Percentiles rank a stretch among this genome's conserved stretches.
These are phyloP conservation scores for Epizoanthus stellaris DNA, from an alignment of 92 coral and sea anemone genomes.

Conservation along the genomic window DNA sequence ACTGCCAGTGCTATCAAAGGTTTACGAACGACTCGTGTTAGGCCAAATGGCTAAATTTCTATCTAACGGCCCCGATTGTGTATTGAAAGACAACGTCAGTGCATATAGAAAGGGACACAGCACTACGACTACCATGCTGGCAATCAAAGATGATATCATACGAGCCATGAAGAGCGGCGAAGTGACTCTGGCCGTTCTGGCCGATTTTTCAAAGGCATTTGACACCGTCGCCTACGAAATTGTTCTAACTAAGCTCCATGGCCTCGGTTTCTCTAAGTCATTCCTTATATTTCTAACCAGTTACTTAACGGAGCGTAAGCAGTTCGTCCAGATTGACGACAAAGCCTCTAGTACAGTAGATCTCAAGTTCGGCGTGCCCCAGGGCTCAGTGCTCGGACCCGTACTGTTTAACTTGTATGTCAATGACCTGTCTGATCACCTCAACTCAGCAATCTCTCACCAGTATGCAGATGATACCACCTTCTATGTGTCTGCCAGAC, in stretches of 20 bases:
- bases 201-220: slow-evolving; percentile 13
- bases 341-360: slow-evolving; percentile 28
- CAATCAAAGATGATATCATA: slow-evolving; percentile 22
- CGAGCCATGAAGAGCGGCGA: slow-evolving; percentile 12
- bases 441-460: slow-evolving; percentile 38
- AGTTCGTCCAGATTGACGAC: slow-evolving; percentile 50
- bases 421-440: slow-evolving; percentile 36
- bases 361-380: slow-evolving; percentile 49
- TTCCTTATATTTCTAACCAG: neutral
- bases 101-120: slow-evolving; percentile 17
- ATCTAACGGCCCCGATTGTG: slow-evolving; percentile 17
- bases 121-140: slow-evolving; percentile 17
- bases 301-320: slow-evolving; percentile 25
- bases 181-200: slow-evolving; percentile 13
- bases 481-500: slow-evolving; percentile 37
- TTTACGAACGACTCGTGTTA: slow-evolving; percentile 26
- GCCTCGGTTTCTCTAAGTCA: slow-evolving; percentile 3
- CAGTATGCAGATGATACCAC: slow-evolving; percentile 49
- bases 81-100: slow-evolving; percentile 25
- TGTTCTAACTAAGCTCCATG: slow-evolving; percentile 2
- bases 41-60: slow-evolving; percentile 35
- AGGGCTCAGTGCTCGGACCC: slow-evolving; percentile 51
- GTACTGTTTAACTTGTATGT: slow-evolving; percentile 42
- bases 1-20: slow-evolving; percentile 37
- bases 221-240: slow-evolving; percentile 9